Evolutionary conservation across 2,797 vertebrate species (phyloP), one percentile per base, ranked within the genome.

Genomic region (Rhadinocentrus ornatus): DNA sequence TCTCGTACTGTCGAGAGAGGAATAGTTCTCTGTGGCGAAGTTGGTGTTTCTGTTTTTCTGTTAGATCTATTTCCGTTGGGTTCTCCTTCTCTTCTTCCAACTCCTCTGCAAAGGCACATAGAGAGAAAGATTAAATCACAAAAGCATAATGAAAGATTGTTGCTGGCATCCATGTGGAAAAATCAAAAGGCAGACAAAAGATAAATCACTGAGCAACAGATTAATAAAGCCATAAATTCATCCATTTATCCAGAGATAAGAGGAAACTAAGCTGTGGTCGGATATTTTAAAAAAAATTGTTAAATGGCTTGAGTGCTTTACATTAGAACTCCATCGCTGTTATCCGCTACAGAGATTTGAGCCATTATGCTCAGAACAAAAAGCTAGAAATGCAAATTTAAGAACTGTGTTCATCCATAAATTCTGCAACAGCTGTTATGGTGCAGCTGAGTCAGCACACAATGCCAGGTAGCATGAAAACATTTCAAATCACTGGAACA

Each of bases 41-140:
- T 86, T 99, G 97, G 92, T 99, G 97, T 89, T 97, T 98, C 94
- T 99, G 97, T 94, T 98, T 99, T 89, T 99, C 97, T 68, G 95
- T 96, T 81, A 97, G 90, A 15, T 99, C 97, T 34, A 95, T 89
- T 82, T 97, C 96, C 84, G 93, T 80, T 18, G 96, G 94, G 73
- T 71, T 95, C 93, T 97, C 97, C 85, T 95, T 96, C 89, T 99
- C 97, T 89, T 98, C 97, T 85, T 98, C 96, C 93, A 98, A 92
- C 93, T 98, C 97, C 94, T 97, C 97, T 99, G 94, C 88, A 90
- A 50, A 84, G 8, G 60, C 65, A 70, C 22, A 83, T 8, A 46
- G 4, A 37, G 13, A 29, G 35, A 8, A 67, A 69, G 50, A 62
- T 32, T 1, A 53, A 20, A 67, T 7, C 13, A 52, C 13, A 63